These are phyloP conservation scores for Scrobipalpa costella DNA, from an alignment of 2,888 invertebrate genomes.

Conservation along the genomic window DNA sequence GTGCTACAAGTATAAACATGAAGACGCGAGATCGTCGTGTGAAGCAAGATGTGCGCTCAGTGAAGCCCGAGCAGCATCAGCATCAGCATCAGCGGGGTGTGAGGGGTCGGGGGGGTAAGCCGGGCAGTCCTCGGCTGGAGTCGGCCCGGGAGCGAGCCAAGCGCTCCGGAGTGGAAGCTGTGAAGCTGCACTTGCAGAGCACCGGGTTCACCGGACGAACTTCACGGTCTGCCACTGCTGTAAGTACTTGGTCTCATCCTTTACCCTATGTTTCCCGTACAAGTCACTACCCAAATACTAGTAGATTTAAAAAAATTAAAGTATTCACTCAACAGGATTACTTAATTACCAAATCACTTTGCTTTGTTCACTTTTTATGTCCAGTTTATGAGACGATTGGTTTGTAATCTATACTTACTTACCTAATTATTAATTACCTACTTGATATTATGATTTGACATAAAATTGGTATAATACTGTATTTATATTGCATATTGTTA, in stretches of 20 bases:
- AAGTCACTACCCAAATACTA: not conserved
- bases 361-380: no score
- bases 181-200: slow-evolving; percentile 65
- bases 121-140: slow-evolving; percentile 40
- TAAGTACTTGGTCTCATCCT: slow-evolving; percentile 37
- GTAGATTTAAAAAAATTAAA: no score
- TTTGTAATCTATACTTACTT: no score
- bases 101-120: slow-evolving; percentile 38
- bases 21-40: slow-evolving; percentile 61
- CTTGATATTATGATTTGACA: no score
- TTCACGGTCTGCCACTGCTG: slow-evolving; percentile 72
- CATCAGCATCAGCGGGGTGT: slow-evolving; percentile 36
- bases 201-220: slow-evolving; percentile 72
- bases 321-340: no score
- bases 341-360: no score
- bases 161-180: slow-evolving; percentile 72
- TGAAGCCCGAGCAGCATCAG: slow-evolving; percentile 44
- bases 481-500: no score
- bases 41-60: slow-evolving; percentile 50
- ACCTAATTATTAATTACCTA: no score
- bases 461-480: no score
- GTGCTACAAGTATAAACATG: slow-evolving; percentile 52
- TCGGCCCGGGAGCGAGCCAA: slow-evolving; percentile 51
- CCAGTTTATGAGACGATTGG: no score
- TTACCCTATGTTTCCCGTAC: not conserved